phyloP scores from a whole-genome alignment of 2,888 invertebrate genomes.

The Dendrolimus pini region DNA sequence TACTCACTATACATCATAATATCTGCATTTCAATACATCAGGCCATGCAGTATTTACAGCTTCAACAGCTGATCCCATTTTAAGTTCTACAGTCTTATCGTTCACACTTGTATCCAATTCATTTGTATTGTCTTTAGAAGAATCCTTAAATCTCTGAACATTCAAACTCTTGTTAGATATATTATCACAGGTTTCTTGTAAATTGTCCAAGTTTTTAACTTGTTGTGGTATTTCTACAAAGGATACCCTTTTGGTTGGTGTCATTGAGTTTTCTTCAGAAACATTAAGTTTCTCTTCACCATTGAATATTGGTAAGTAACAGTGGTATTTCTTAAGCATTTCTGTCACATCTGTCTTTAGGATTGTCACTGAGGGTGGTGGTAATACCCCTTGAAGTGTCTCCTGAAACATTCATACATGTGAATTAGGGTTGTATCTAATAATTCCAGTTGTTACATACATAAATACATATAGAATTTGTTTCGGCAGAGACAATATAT shows the following conservation, averaged over 20 bases:
- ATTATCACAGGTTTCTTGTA: slow-evolving; percentile 12
- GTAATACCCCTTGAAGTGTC: slow-evolving; percentile 81
- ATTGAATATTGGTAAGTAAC: slow-evolving; percentile 69
- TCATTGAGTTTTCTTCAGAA: slow-evolving; percentile 41
- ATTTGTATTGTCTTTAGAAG: slow-evolving; percentile 22
- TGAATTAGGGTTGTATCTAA: no score
- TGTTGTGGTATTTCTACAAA: slow-evolving; percentile 53
- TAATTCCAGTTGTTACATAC: no score
- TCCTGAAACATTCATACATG: slow-evolving; percentile 43
- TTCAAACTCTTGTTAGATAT: slow-evolving; percentile 10
- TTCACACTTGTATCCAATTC: slow-evolving; percentile 40
- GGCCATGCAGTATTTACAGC: slow-evolving; percentile 75
- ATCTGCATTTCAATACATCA: slow-evolving; percentile 76
- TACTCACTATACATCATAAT: slow-evolving; percentile 85
- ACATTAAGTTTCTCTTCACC: slow-evolving; percentile 37
- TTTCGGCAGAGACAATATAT: no score
- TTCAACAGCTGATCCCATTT: slow-evolving; percentile 47
- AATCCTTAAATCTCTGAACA: slow-evolving; percentile 11
- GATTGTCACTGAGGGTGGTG: slow-evolving; percentile 85
- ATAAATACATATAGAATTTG: no score
- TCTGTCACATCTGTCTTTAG: slow-evolving; percentile 80
- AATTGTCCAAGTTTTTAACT: slow-evolving; percentile 1
- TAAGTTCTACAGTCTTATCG: slow-evolving; percentile 47
- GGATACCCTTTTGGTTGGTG: slow-evolving; percentile 59
- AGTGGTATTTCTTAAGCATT: slow-evolving; percentile 78